These are phyloP conservation scores for Aporrectodea caliginosa DNA, from an alignment of 1,140 invertebrate genomes.

Conservation along the genomic window DNA sequence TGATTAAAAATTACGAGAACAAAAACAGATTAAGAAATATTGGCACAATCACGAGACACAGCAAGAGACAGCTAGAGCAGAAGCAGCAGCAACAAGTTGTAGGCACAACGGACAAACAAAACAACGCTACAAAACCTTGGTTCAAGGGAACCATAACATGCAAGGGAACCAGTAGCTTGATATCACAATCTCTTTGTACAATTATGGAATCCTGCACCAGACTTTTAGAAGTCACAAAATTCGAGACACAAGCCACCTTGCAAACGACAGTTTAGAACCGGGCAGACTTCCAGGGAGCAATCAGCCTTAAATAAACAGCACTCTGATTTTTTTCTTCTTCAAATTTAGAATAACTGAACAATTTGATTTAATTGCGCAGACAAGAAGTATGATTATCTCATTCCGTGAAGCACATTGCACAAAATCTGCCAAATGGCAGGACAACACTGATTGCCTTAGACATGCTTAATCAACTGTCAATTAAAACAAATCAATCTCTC, in stretches of 20 bases:
- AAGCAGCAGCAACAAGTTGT: background rate
- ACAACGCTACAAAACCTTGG: background rate
- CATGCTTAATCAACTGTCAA: background rate
- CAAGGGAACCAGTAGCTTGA: background rate
- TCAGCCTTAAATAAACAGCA: background rate
- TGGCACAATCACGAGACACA: background rate
- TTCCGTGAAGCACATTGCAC: background rate
- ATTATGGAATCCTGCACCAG: background rate
- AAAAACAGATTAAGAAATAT: background rate
- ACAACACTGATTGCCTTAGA: background rate
- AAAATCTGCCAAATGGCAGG: background rate
- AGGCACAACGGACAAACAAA: background rate
- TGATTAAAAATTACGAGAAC: no score
- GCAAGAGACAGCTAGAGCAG: no score
- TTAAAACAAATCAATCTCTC: background rate
- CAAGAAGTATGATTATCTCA: background rate
- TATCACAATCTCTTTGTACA: background rate
- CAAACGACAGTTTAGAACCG: no score
- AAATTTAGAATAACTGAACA: background rate
- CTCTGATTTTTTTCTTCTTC: no score
- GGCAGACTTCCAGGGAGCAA: background rate
- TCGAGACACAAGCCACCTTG: background rate
- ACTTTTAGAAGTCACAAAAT: background rate
- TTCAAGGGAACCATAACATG: background rate
- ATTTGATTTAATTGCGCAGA: background rate